These are phyloP conservation scores for Nymphicus hollandicus DNA, from an alignment of 2,113 vertebrate species.

Conservation along the genomic window DNA sequence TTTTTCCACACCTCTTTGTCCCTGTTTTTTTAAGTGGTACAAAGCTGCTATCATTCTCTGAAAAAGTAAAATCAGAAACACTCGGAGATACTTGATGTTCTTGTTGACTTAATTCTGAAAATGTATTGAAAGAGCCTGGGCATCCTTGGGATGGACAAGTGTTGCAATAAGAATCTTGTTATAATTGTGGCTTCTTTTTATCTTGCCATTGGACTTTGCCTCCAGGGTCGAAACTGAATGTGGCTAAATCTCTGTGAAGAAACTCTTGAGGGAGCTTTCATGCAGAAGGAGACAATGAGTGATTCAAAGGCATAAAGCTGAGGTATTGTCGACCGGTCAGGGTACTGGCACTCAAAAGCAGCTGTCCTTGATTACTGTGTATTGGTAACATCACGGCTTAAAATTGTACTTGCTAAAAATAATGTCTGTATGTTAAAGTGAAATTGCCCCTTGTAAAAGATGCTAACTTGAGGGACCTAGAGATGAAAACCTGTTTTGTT, in stretches of 20 bases:
- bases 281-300: background rate
- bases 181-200: background rate
- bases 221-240: background rate
- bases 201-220: background rate
- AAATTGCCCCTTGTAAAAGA: background rate
- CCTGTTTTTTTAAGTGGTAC: background rate
- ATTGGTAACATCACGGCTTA: slow-evolving; percentile 9
- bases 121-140: background rate
- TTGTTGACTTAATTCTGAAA: background rate
- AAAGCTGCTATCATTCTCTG: background rate
- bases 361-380: slow-evolving; percentile 11
- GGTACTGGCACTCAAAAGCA: background rate
- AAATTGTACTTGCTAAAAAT: slow-evolving; percentile 33
- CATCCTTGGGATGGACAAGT: background rate
- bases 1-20: background rate
- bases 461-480: background rate
- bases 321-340: background rate
- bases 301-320: background rate
- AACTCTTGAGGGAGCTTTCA: slow-evolving; percentile 1
- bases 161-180: background rate
- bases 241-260: background rate
- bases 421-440: background rate
- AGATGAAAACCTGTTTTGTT: background rate
- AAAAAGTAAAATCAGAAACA: background rate
- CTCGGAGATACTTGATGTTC: background rate